Base-by-base conservation (phyloP, 1,140 invertebrate genomes). In the Neodiprion virginianus region DNA sequence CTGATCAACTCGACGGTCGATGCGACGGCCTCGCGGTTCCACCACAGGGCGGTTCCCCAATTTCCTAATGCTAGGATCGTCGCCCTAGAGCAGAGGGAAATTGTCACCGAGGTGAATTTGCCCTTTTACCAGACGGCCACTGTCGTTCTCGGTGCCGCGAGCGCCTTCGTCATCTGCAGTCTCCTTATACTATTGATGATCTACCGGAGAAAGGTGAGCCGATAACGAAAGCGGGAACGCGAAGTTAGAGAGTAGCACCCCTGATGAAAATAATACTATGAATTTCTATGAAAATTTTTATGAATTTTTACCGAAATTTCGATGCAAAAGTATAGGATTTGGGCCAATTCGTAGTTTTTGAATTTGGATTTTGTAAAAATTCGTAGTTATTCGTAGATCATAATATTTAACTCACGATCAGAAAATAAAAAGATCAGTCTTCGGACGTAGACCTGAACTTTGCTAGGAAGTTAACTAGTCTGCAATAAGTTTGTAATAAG, bases 111-210 rank as follows among this genome's bases (percentile, higher is more conserved):
- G 91, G 82, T 93, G 88, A 71, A 93, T 89, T 89, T 92, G 23
- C 92, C 92, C 7, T 90, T 92, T 50, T 94, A 94, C 83, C 92
- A 94, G 79, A 94, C 93, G 1, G 92, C 93, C 14, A 89, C 93
- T 7, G 91, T 94, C 71, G 92, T 94, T 7, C 86, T 94, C 28
- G 93, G 91, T 7, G 92, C 92, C 0, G 91, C 92, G 1, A 93
- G 93, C 47, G 93, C 93, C 11, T 94, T 94, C 80, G 89, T 94
- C 71, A 93, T 94, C 77, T 93, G 92, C 81, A 92, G 93, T 65
- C 85, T 95, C 17, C 90, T 92, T 11, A 90, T 94, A 14, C 85
- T 94, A 7, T 87, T 94, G 10, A 91, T 94, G 85, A 87, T 94
- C 12, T 94, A 94, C 83, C 89, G 90, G 61, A 89, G 90, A 79